Evolutionary conservation across 2,797 vertebrate genomes (phyloP).

Genomic region (Chaetophractus vellerosus): DNA sequence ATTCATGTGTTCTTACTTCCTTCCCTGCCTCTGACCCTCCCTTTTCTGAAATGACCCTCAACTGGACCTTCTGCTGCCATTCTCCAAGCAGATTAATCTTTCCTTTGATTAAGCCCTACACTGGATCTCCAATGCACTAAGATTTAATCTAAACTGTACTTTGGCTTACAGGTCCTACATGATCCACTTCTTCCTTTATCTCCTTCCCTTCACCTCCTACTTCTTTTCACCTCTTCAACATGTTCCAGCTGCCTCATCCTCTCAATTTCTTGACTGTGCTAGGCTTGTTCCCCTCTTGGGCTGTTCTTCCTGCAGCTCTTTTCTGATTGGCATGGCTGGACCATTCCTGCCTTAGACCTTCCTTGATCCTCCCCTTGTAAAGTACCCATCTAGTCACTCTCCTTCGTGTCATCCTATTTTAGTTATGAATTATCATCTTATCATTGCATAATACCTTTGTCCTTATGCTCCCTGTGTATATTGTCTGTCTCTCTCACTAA

Average conservation of each 20-base stretch:
- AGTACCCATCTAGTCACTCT: not conserved
- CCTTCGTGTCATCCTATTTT: not conserved
- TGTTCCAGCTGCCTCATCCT: not conserved
- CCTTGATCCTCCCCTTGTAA: not conserved
- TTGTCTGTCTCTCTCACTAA: not conserved
- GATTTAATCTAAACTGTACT: not conserved
- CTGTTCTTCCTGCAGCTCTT: not conserved
- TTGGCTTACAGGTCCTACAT: not conserved
- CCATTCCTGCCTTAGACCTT: not conserved
- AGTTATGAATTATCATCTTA: not conserved
- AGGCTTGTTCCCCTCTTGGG: not conserved
- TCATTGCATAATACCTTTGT: not conserved
- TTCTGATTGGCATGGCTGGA: not conserved
- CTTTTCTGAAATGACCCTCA: not conserved
- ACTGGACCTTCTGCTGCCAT: not conserved
- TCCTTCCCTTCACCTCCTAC: not conserved
- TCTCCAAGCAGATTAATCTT: not conserved
- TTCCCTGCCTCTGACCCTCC: not conserved
- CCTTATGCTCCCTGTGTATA: not conserved
- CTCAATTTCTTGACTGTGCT: not conserved
- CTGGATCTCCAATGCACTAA: not conserved
- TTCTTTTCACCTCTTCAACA: rapidly evolving
- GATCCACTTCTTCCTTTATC: not conserved
- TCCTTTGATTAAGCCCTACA: not conserved
- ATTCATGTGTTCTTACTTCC: not conserved